Evolutionary conservation across 2,797 vertebrate genomes (phyloP), one percentile per base, ranked within the genome.

Genomic region (Sebastes cheni): DNA sequence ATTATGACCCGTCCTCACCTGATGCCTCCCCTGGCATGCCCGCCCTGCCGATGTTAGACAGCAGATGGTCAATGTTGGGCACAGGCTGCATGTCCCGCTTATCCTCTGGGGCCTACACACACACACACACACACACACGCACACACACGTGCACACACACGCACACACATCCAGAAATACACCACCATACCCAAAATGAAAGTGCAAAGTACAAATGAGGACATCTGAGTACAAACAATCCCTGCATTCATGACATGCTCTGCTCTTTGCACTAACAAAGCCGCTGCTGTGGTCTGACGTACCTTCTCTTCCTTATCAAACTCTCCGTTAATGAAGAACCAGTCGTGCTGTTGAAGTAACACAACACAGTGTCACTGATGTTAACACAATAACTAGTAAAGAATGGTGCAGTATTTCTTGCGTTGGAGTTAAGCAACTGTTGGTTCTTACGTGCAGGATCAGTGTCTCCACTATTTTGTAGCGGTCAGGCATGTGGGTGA

Each of bases 391-490:
- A 1, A 50, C 13, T 4, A 11, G 5, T 60, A 8, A 20, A 23
- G 14, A 75, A 9, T 1, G 5, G 5, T 20, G 8, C 29, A 9
- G 16, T 22, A 32, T 61, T n/a, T 54, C 0, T 62, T 11, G 22
- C 30, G 8, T 20, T n/a, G 3, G 8, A 12, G 8, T 3, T 3
- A 5, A 25, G 16, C 6, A 18, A 18, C 14, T 1, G 5, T 4
- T 22, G n/a, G 16, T 42, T 75, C 97, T 96, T 91, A 99, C 98
- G 0, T 99, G 98, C 82, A 98, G 93, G 89, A 99, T 98, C 23
- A 99, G 96, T 0, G 98, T 99, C 93, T 99, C 98, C 78, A 99
- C 96, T 6, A 99, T 99, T 82, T 99, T 99, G 93, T 99, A 99
- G 85, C 98, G 97, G 91, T 99, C 98, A 0, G 98, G 97, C 98